Base-by-base conservation (phyloP, 2,797 vertebrate species). In the Chelmon rostratus region DNA sequence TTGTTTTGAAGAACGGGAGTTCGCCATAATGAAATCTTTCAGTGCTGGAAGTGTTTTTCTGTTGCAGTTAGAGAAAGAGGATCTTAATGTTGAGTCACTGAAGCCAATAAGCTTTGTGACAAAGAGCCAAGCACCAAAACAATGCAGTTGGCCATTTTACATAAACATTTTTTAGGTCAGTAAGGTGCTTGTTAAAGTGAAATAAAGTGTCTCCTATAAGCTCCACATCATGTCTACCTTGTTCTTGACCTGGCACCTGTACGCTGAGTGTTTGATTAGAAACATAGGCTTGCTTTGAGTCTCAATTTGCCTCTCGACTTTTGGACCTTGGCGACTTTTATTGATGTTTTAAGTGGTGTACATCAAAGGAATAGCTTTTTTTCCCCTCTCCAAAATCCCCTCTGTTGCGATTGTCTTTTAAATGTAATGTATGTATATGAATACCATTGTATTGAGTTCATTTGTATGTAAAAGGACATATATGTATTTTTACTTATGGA, bases 391-490 rank as follows among this genome's bases (percentile, higher is more conserved):
- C 23, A 59, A 69, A 78, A 75, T 12, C 3, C 50, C 13, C 62
- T 61, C 64, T 76, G 23, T 76, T 49, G 46, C 12, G 19, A 28
- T 63, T 70, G 44, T 78, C n/a, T 78, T 73, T 79, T 54, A 35
- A 10, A 79, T 82, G 57, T 83, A 49, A 54, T 84, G 57, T 90
- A 69, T 92, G 84, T 92, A 72, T 88, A 85, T 83, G 64, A 68
- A 82, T 77, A 73, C 33, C 68, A 68, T 84, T 89, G 87, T 90
- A 81, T 83, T 79, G 63, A 42, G 73, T 78, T 81, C 65, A 68
- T 90, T 84, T 91, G 85, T 91, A 80, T 91, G 83, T 90, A 86
- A 89, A 89, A 79, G 57, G 28, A 56, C 54, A 67, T 83, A 82
- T 86, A 76, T 70, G 52, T 78, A 64, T 88, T 81, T 89, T 84